These are phyloP conservation scores for Hoplias malabaricus DNA, from an alignment of 2,113 vertebrate genomes.

Conservation along the genomic window DNA sequence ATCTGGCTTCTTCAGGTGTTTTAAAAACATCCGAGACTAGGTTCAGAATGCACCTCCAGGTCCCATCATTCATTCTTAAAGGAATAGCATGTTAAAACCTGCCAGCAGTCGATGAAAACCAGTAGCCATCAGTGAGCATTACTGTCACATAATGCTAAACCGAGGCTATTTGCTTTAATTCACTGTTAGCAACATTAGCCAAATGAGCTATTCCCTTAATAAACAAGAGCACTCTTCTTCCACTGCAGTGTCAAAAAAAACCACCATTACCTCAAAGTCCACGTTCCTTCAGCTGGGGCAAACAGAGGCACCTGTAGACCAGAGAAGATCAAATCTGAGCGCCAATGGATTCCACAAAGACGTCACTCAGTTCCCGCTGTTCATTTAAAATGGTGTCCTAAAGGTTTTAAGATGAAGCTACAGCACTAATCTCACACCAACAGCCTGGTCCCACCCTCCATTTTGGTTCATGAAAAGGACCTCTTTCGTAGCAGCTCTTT, in stretches of 20 bases:
- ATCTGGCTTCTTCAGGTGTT: slow-evolving; percentile 22
- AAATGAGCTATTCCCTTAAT: slow-evolving; percentile 39
- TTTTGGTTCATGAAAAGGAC: slow-evolving; percentile 51
- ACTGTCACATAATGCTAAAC: background rate
- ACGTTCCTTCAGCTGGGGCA: background rate
- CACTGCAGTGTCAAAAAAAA: slow-evolving; percentile 46
- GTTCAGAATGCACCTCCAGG: slow-evolving; percentile 54
- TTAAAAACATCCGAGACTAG: too few species aligned
- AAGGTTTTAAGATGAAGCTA: background rate
- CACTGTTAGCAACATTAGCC: slow-evolving; percentile 16
- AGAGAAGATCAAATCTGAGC: background rate
- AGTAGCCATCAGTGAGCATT: background rate
- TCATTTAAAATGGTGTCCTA: background rate
- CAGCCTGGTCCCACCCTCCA: background rate
- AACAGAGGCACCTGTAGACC: background rate
- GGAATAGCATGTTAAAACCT: background rate
- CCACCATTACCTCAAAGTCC: slow-evolving; percentile 45
- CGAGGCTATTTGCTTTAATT: background rate
- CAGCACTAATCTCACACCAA: background rate
- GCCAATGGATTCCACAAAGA: background rate
- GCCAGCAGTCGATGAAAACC: background rate
- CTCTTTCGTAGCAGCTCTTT: slow-evolving; percentile 69
- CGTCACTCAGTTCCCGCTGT: background rate
- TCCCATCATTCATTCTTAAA: slow-evolving; percentile 1
- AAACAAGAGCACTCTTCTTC: slow-evolving; percentile 5